Conservation (phyloP, 1,140 invertebrate species). For the Oreohelix idahoensis region DNA sequence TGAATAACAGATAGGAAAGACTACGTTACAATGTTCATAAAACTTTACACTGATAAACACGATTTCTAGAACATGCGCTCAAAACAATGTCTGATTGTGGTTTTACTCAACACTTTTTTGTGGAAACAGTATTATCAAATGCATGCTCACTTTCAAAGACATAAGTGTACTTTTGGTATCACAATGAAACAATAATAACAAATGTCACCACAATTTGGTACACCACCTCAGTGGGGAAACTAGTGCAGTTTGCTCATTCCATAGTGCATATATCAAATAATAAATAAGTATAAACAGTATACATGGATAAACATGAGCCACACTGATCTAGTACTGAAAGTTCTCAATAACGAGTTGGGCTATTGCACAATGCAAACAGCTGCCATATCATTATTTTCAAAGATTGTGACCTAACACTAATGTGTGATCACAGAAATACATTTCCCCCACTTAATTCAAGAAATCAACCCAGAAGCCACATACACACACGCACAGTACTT, state of each 20-base stretch:
- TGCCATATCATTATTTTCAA: background rate
- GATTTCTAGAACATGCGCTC: background rate
- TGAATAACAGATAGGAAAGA: background rate
- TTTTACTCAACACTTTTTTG: background rate
- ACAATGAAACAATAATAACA: background rate
- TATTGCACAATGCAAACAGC: background rate
- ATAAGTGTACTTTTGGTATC: background rate
- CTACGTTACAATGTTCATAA: background rate
- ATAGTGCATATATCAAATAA: background rate
- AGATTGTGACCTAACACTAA: conserved; percentile 1
- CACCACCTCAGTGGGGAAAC: background rate
- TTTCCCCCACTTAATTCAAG: background rate
- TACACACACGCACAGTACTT: background rate
- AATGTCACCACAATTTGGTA: background rate
- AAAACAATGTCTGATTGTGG: background rate
- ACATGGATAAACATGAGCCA: background rate
- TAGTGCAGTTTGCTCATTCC: background rate
- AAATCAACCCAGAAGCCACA: background rate
- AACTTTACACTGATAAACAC: background rate
- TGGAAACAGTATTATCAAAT: background rate
- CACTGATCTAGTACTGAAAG: background rate
- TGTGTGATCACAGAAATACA: background rate
- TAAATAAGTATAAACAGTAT: background rate
- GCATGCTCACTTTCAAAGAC: background rate
- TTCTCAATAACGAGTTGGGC: background rate